These are phyloP conservation scores for Cheilinus undulatus DNA, from an alignment of 2,113 vertebrate genomes.

Conservation along the genomic window DNA sequence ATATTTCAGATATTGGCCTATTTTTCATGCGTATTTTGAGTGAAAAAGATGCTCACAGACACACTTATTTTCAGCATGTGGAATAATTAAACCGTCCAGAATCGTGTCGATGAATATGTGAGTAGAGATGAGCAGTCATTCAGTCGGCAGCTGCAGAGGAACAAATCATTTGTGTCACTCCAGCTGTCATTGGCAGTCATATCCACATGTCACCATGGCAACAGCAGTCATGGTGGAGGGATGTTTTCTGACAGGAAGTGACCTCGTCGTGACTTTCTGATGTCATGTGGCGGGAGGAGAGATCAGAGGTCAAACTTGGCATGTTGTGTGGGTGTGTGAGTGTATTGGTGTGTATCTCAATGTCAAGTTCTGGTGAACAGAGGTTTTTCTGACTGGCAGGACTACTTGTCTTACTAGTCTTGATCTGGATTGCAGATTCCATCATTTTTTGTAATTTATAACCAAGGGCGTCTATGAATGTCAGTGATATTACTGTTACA, in stretches of 20 bases:
- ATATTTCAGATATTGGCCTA: not conserved
- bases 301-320: constrained; percentile 39
- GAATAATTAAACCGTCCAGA: no score
- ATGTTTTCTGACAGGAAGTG: constrained; percentile 51
- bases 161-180: not conserved
- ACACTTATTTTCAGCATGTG: not conserved
- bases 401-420: no score
- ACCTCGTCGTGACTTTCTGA: constrained; percentile 44
- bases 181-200: constrained; percentile 20
- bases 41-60: not conserved
- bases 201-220: constrained; percentile 26
- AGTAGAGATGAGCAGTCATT: not conserved
- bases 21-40: not conserved
- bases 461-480: no score
- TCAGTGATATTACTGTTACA: no score
- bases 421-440: no score
- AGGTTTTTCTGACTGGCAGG: constrained; percentile 21
- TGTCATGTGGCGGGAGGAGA: constrained; percentile 21
- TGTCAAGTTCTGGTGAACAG: no score
- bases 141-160: not conserved
- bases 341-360: not conserved
- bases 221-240: constrained; percentile 20
- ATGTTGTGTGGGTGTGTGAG: constrained; percentile 24
- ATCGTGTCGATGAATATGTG: not conserved
- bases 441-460: no score